These are phyloP conservation scores for Myotis lucifugus DNA, from an alignment of 2,113 vertebrate species.

Conservation along the genomic window DNA sequence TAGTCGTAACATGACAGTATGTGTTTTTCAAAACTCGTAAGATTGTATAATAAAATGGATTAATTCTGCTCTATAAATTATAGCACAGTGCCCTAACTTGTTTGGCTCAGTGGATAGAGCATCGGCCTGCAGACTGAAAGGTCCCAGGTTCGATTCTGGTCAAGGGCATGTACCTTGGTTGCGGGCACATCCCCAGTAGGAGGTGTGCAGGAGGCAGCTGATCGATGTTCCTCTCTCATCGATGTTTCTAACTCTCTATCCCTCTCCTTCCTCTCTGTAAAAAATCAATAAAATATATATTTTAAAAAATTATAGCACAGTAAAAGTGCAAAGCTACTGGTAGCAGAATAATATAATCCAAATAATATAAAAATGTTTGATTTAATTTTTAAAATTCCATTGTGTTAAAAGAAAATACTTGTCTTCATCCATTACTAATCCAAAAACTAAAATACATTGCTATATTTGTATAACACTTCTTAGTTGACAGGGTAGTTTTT, in stretches of 20 bases:
- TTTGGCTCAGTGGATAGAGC: too few relatives aligned
- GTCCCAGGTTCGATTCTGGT: too few relatives aligned
- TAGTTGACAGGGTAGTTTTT: neutral
- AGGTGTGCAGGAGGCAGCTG: too few relatives aligned
- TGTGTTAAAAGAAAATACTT: neutral
- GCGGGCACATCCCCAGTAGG: too few relatives aligned
- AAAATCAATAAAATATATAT: too few relatives aligned
- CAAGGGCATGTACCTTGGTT: too few relatives aligned
- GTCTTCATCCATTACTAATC: neutral
- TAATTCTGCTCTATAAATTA: neutral
- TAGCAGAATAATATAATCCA: neutral
- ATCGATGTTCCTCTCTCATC: too few relatives aligned
- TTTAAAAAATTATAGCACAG: neutral
- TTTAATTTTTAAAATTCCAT: neutral
- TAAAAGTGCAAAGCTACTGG: neutral
- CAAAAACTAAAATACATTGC: neutral
- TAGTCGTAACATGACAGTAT: neutral
- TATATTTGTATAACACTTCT: neutral
- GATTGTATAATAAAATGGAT: neutral
- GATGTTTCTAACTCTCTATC: too few relatives aligned
- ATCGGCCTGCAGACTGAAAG: too few relatives aligned
- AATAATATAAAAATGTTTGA: neutral
- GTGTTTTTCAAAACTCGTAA: neutral
- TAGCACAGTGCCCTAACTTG: neutral
- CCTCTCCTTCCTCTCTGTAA: too few relatives aligned